phyloP scores from a whole-genome alignment of 2,888 invertebrate species.

The Drosophila imparisetae region DNA sequence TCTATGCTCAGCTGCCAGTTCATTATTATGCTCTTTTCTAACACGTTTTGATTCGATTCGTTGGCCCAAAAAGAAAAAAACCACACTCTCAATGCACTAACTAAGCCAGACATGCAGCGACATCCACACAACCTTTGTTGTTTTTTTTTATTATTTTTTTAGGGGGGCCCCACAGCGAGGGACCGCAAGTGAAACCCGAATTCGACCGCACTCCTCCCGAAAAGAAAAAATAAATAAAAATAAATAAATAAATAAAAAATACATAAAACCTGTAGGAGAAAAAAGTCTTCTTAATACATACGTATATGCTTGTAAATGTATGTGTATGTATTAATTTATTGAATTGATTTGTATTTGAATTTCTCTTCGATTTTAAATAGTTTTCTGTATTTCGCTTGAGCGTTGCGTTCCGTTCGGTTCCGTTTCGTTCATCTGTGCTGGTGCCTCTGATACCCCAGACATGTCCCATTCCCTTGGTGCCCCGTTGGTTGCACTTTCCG shows the following conservation, averaged over 20 bases:
- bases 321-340: constrained; percentile 52
- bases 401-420: not conserved
- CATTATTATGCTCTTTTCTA: constrained; percentile 72
- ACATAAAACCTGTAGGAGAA: constrained; percentile 58
- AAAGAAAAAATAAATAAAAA: constrained; percentile 1
- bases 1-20: constrained; percentile 42
- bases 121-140: constrained; percentile 7
- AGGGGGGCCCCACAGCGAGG: constrained; percentile 50
- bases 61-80: constrained; percentile 36
- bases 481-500: constrained; percentile 47
- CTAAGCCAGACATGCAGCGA: constrained; percentile 37
- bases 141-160: constrained; percentile 2
- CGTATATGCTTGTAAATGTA: constrained; percentile 1
- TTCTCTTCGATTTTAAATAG: constrained; percentile 48
- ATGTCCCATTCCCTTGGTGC: not conserved
- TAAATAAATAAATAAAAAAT: constrained; percentile 12
- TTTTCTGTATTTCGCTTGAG: not conserved
- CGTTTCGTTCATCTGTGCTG: constrained; percentile 44
- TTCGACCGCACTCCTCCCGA: not conserved
- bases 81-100: constrained; percentile 51
- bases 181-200: constrained; percentile 36
- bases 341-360: constrained; percentile 71
- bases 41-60: constrained; percentile 69
- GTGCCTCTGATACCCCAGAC: not conserved
- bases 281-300: constrained; percentile 36